Evolutionary conservation across 1,140 invertebrate species (phyloP), one percentile per base, ranked within the genome.

Genomic region (Macrotrachela quadricornifera): DNA sequence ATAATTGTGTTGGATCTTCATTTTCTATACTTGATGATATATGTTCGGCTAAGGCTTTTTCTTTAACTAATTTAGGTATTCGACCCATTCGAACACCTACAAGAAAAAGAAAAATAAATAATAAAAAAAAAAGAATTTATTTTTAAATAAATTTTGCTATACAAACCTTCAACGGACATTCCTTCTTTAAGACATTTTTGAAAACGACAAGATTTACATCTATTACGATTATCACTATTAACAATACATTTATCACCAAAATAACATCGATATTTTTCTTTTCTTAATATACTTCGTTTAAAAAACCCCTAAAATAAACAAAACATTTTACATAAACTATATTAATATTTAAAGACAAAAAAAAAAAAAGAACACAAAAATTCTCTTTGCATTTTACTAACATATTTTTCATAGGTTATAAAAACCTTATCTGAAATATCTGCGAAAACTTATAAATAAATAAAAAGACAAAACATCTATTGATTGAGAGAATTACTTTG

Each of bases 401-500:
- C n/a, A n/a, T n/a, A n/a, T n/a, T n/a, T n/a, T n/a, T n/a, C n/a
- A n/a, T n/a, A n/a, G n/a, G n/a, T n/a, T n/a, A n/a, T n/a, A n/a
- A n/a, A n/a, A n/a, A n/a, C n/a, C n/a, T n/a, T n/a, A n/a, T n/a
- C n/a, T n/a, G n/a, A n/a, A n/a, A n/a, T n/a, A n/a, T n/a, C n/a
- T n/a, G n/a, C n/a, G n/a, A n/a, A n/a, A n/a, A n/a, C n/a, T n/a
- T n/a, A n/a, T n/a, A n/a, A n/a, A n/a, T n/a, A n/a, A n/a, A n/a
- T n/a, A n/a, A n/a, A n/a, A n/a, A n/a, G n/a, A n/a, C n/a, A n/a
- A n/a, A n/a, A n/a, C n/a, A n/a, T n/a, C n/a, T n/a, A n/a, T n/a
- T n/a, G n/a, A n/a, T n/a, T n/a, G n/a, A n/a, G 8, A 4, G 21
- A 30, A 16, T 21, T 63, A 75, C 75, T 66, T 77, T 99, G 75